Conservation (phyloP, 2,888 invertebrate genomes). For the Griposia aprilina region DNA sequence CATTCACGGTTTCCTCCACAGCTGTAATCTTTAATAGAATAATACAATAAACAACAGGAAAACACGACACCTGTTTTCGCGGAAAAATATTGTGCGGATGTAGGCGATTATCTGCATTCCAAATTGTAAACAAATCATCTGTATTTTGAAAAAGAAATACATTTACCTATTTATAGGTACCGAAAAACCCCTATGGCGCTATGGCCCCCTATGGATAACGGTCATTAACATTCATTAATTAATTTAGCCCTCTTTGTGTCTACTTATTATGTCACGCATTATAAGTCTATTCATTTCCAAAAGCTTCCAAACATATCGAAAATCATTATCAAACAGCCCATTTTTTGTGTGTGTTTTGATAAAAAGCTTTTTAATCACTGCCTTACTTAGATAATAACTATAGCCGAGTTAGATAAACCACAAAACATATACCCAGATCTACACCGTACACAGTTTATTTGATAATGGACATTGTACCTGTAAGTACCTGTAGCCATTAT, state of each 20-base stretch:
- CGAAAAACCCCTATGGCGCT: neutral
- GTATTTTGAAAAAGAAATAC: neutral
- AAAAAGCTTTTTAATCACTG: slow-evolving; percentile 48
- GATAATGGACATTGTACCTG: slow-evolving; percentile 62
- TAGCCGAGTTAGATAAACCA: slow-evolving; percentile 54
- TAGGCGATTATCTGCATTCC: neutral
- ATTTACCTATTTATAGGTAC: neutral
- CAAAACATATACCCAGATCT: slow-evolving; percentile 41
- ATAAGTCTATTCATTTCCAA: neutral
- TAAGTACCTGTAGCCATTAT: slow-evolving; percentile 77
- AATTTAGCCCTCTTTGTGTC: neutral
- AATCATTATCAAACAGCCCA: slow-evolving; percentile 18
- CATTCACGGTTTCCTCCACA: neutral
- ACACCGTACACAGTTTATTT: slow-evolving; percentile 41
- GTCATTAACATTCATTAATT: neutral
- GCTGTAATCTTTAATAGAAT: slow-evolving; percentile 5
- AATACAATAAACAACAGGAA: slow-evolving; percentile 17
- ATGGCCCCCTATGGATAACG: neutral
- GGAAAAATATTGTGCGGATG: neutral
- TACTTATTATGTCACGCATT: neutral
- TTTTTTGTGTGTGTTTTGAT: slow-evolving; percentile 27
- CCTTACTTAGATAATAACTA: slow-evolving; percentile 47
- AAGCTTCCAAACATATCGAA: slow-evolving; percentile 15
- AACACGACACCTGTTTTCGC: slow-evolving; percentile 1
- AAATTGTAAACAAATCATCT: slow-evolving; percentile 16